phyloP scores from a whole-genome alignment of 2,113 vertebrate species.

The Malaclemys terrapin region DNA sequence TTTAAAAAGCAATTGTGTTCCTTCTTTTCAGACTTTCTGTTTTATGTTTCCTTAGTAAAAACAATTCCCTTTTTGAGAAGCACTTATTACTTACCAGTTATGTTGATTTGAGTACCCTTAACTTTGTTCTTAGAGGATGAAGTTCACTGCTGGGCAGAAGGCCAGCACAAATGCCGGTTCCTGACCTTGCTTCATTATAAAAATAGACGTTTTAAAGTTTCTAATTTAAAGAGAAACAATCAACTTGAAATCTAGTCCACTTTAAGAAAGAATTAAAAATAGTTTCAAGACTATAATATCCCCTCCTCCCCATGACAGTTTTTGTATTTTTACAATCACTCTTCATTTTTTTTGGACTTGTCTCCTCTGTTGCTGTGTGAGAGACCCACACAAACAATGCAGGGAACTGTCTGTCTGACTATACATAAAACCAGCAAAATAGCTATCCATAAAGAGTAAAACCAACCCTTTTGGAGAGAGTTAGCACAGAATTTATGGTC shows the following conservation, averaged over 20 bases:
- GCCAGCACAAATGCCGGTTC: neutral
- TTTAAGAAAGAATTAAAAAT: neutral
- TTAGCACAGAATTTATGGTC: neutral
- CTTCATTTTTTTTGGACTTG: neutral
- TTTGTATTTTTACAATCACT: neutral
- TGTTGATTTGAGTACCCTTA: neutral
- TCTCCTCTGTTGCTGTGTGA: neutral
- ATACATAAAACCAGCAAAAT: neutral
- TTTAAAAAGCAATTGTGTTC: neutral
- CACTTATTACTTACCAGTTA: neutral
- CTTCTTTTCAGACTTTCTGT: neutral
- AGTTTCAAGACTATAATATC: neutral
- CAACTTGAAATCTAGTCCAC: neutral
- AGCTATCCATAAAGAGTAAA: neutral
- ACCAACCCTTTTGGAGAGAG: neutral
- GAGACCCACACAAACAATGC: neutral
- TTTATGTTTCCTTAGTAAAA: neutral
- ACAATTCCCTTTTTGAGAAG: neutral
- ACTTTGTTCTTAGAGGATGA: neutral
- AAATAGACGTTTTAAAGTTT: neutral
- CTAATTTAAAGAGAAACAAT: neutral
- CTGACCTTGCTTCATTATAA: neutral
- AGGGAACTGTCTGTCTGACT: neutral
- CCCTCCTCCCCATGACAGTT: neutral
- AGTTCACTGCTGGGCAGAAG: neutral